Evolutionary conservation across 2,113 vertebrate species (phyloP), one percentile per base, ranked within the genome.

Genomic region (Antechinus flavipes): DNA sequence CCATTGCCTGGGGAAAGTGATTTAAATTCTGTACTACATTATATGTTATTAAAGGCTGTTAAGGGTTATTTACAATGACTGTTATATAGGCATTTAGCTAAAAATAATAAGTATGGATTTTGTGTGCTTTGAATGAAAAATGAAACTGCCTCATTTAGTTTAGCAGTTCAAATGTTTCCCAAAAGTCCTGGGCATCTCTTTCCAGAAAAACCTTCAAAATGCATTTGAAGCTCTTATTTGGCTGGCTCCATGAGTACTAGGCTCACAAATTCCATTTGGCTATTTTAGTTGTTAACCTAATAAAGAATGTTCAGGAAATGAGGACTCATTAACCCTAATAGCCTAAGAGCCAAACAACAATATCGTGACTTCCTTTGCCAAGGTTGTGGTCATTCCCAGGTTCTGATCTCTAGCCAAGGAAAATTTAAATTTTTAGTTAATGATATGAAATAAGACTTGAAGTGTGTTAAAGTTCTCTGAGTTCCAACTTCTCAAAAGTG

Each of bases 361-460:
- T 30, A 50, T 53, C 84, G 14, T 3, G 49, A 6, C 50, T 53
- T 93, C 89, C 96, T 55, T 50, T 92, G 92, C 11, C 10, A 25
- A 24, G 27, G 25, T 0, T 42, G 46, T 24, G 61, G 30, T n/a
- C 52, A 92, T 30, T 54, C 19, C 55, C 46, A 61, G 95, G 94
- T 56, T 91, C 61, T 91, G 90, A 25, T 90, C 10, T 54, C 53
- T 52, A 46, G 68, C 92, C 52, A 90, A 93, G n/a, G 50, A 95
- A 61, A 93, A 89, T 68, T 54, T 68, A 47, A 91, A 54, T 42
- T 61, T 95, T 93, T 42, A 27, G n/a, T 84, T 96, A 92, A 96
- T 90, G 30, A 61, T 9, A 94, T 90, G 35, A 94, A 93, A 35
- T 25, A 92, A 54, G 89, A 92, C 90, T 68, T 94, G 89, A 90